Base-by-base conservation (phyloP, 2,797 vertebrate genomes). In the Gymnothorax javanicus region DNA sequence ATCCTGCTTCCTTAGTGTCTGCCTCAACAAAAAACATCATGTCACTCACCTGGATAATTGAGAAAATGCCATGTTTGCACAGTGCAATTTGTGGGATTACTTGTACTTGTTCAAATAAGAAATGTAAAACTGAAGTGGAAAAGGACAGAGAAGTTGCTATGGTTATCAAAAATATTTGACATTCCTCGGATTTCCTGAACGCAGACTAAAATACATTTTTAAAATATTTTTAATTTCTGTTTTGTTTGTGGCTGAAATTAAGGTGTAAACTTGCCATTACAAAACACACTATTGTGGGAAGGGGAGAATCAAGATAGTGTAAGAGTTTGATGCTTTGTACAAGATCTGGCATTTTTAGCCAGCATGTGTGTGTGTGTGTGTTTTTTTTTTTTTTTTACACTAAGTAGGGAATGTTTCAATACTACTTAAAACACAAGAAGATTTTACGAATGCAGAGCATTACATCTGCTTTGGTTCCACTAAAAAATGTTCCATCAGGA, bases 61-160 rank as follows among this genome's bases (percentile, higher is more conserved):
- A 33, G 9, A 75, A 2, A 4, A 50, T 58, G 59, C 82, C 57
- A 1, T 83, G 52, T 83, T 83, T 83, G 25, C 12, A 83, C 56
- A 83, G 58, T 58, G 23, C 82, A 82, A 59, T n/a, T 27, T 83
- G 56, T 83, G 33, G 82, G 82, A 50, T 83, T 83, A 83, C 73
- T 15, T 77, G 73, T 52, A 77, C 73, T 50, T 77, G 52, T 8
- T 73, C 69, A 27, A 4, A 17, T 52, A 77, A 52, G 43, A 59
- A 83, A 83, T 27, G 11, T n/a, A 33, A 27, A 12, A 59, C 58
- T 59, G 56, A 57, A 58, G 82, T 83, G 58, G 56, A 13, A 57
- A 83, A 58, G 59, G n/a, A 83, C 25, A 27, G 33, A 83, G 54
- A 27, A 13, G 2, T 82, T 25, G 20, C 81, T n/a, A 7, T 9